Evolutionary conservation across 2,797 vertebrate genomes (phyloP).

Genomic region (Rhincodon typus): DNA sequence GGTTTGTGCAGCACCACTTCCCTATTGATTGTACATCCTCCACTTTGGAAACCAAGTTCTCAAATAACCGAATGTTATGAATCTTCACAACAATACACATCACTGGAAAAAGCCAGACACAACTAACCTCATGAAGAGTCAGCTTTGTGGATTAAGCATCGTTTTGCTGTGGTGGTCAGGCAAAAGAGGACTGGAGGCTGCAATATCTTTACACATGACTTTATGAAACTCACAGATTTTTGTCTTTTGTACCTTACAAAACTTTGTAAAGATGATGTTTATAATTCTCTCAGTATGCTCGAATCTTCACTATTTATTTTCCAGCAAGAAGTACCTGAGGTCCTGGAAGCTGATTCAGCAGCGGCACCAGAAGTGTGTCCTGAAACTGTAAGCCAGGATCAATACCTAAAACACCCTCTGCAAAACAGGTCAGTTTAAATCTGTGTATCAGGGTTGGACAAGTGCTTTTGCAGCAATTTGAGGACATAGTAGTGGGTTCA

Average conservation of each 20-base stretch:
- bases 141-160: not conserved
- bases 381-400: constrained; percentile 58
- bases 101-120: no score
- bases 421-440: constrained; percentile 62
- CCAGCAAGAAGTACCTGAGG: constrained; percentile 15
- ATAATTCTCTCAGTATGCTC: not conserved
- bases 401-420: constrained; percentile 70
- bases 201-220: not conserved
- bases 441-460: not conserved
- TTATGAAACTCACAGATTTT: not conserved
- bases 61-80: no score
- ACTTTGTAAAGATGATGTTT: not conserved
- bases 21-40: no score
- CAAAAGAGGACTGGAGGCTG: no score
- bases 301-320: constrained; percentile 15
- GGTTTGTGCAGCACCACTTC: no score
- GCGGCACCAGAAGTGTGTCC: constrained; percentile 30
- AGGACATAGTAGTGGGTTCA: not conserved
- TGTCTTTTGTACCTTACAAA: not conserved
- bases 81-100: no score
- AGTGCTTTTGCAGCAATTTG: not conserved
- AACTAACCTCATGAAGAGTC: no score
- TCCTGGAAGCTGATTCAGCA: not conserved
- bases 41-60: no score
- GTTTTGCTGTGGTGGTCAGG: not conserved